phyloP scores from a whole-genome alignment of 2,888 invertebrate species.

The Troides oblongomaculatus region DNA sequence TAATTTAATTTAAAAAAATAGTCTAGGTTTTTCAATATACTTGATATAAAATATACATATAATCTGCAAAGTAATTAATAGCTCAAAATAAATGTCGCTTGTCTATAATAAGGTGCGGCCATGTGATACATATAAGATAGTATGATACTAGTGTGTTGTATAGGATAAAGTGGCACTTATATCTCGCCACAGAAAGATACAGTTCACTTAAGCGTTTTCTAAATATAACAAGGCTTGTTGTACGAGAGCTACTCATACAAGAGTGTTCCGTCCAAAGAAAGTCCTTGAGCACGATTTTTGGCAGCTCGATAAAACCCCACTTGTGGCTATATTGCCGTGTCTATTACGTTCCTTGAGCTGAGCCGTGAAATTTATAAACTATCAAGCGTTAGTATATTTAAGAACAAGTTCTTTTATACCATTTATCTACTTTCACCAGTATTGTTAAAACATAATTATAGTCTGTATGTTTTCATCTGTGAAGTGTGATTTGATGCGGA shows the following conservation, averaged over 20 bases:
- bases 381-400: conserved; percentile 23
- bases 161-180: conserved; percentile 20
- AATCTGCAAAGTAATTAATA: not conserved
- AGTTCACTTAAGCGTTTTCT: conserved; percentile 21
- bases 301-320: conserved; percentile 37
- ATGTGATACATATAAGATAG: conserved; percentile 7
- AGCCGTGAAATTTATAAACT: conserved; percentile 37
- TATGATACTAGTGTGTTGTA: not conserved
- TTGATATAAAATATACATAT: not conserved
- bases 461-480: not conserved
- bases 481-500: not conserved
- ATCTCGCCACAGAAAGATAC: conserved; percentile 5
- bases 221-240: conserved; percentile 38
- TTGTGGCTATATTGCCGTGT: conserved; percentile 31
- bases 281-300: conserved; percentile 57
- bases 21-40: not conserved
- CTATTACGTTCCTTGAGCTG: conserved; percentile 31
- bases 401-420: conserved; percentile 25
- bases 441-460: not conserved
- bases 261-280: conserved; percentile 41
- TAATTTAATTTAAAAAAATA: not conserved
- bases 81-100: conserved; percentile 1
- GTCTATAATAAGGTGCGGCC: conserved; percentile 1
- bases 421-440: not conserved
- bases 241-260: conserved; percentile 38